Evolutionary conservation across 2,797 vertebrate genomes (phyloP), one percentile per base, ranked within the genome.

Genomic region (Tenualosa thibaudeaui): DNA sequence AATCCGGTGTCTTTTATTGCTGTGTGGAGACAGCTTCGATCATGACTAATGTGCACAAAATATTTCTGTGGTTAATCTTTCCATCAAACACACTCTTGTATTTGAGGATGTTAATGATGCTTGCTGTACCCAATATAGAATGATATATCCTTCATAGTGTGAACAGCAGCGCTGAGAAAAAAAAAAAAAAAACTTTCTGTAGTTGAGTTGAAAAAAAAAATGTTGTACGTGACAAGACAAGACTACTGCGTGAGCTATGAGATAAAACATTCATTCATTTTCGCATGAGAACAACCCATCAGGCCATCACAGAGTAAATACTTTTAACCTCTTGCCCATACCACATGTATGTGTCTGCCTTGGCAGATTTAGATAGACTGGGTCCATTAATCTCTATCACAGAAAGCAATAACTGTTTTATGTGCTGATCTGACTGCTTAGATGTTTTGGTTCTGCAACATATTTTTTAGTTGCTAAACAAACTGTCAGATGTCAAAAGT

Each of bases 121-220:
- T 91, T 93, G 88, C 87, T 84, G 85, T 90, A 84, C 91, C 87
- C 89, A 90, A 94, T 91, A 93, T 91, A 94, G 91, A 92, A 92
- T 78, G 88, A 91, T 87, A 90, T 87, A 62, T 13, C 53, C 71
- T 84, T 89, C 87, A 22, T 85, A 84, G 91, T 78, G 71, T 37
- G 40, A 78, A 46, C 43, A 8, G 15, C 40, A 78, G 37, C 40
- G 40, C 2, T 37, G 3, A 15, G 4, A 22, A 17, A 4, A 71
- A 40, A 71, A 43, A 40, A 75, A 65, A 65, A 26, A 71, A 31
- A 40, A 40, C 37, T 17, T 15, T 17, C 5, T 31, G 13, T 3
- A 13, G 62, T 65, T 12, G 24, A 26, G 62, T 24, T 31, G 26
- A 75, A 15, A 58, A 75, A 58, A 75, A 62, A 68, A 68, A 68